Conservation (phyloP, 2,888 invertebrate species). For the Chouioia cunea region DNA sequence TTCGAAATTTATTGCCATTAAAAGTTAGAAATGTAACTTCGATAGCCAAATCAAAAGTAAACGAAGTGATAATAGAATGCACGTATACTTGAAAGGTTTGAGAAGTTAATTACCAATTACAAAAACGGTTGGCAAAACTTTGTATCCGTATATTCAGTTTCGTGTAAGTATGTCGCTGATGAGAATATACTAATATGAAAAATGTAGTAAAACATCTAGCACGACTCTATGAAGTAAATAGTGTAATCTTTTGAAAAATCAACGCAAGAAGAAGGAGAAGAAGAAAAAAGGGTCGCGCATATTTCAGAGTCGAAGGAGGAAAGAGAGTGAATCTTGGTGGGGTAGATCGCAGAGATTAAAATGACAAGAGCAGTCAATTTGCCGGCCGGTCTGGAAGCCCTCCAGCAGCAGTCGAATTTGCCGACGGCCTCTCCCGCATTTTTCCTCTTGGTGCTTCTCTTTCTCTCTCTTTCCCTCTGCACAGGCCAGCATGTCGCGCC, state of each 20-base stretch:
- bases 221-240: conserved; percentile 8
- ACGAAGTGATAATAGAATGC: no score
- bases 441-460: no score
- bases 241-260: conserved; percentile 27
- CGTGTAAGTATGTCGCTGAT: not conserved
- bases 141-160: not conserved
- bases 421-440: conserved; percentile 1
- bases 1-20: no score
- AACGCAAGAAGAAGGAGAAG: conserved; percentile 18
- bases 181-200: conserved; percentile 20
- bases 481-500: conserved; percentile 32
- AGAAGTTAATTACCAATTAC: no score
- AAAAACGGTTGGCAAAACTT: no score
- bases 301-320: conserved; percentile 15
- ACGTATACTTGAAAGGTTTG: no score
- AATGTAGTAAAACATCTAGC: not conserved
- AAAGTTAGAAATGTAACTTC: no score
- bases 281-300: conserved; percentile 12
- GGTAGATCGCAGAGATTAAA: conserved; percentile 48
- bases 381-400: conserved; percentile 40
- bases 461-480: conserved; percentile 26
- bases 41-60: no score
- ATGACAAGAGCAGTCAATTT: conserved; percentile 50
- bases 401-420: conserved; percentile 45
- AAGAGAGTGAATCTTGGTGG: conserved; percentile 39